Base-by-base conservation (phyloP, 2,113 vertebrate species). In the Trogon surrucura region DNA sequence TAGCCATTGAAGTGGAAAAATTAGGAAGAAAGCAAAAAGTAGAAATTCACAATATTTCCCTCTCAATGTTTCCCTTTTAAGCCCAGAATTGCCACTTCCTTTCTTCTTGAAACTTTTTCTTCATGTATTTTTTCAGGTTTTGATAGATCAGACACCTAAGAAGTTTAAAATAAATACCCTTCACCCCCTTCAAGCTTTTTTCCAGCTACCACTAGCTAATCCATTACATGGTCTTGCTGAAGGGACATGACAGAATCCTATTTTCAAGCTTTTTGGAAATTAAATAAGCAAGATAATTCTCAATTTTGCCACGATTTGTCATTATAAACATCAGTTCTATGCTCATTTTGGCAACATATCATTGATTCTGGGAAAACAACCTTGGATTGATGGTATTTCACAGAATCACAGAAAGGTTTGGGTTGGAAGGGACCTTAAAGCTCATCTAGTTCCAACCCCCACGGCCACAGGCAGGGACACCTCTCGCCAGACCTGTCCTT, bases 301-400 rank as follows among this genome's bases (percentile, higher is more conserved):
- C 30, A 9, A 0, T 26, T 54, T 54, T 4, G n/a, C 32, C 25
- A 3, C 1, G 5, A 15, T 23, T 56, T 75, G 12, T 3, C 53
- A 34, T 58, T 34, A 6, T 3, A 16, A 45, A 44, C 9, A 44
- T 14, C 29, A 32, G 15, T 29, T 56, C 53, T 47, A 30, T 13
- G 13, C 57, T 53, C 15, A 5, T 2, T 5, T 23, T 47, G 83
- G 45, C 65, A 16, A 19, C 6, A 16, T 11, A 50, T 21, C 48
- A 38, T 9, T 19, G 22, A 0, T 13, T 14, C 51, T 32, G n/a
- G 29, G 61, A 60, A 29, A 45, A 6, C 0, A 0, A 21, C 48
- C 73, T 20, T 19, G 64, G 23, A 10, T 56, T 38, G 38, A n/a
- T 1, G 10, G 12, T 2, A 3, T 9, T 50, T 29, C 41, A 41